These are phyloP conservation scores for Bombycilla garrulus DNA, from an alignment of 2,113 vertebrate genomes.

Conservation along the genomic window DNA sequence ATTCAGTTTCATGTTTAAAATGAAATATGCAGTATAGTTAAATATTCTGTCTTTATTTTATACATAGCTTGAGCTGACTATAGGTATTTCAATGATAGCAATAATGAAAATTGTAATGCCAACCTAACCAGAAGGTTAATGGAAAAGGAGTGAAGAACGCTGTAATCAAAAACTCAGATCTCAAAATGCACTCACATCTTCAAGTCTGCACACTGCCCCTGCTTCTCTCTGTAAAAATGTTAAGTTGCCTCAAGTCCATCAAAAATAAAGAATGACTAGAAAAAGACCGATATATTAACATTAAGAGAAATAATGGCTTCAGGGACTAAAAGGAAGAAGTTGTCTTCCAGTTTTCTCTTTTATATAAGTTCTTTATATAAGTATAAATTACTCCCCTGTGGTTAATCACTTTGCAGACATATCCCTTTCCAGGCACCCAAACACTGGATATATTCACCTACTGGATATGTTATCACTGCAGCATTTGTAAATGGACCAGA, in stretches of 20 bases:
- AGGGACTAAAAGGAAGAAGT: neutral
- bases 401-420: constrained; percentile 3
- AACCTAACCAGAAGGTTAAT: constrained; percentile 69
- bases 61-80: neutral
- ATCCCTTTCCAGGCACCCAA: neutral
- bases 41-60: neutral
- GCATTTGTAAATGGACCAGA: neutral
- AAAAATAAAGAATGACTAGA: neutral
- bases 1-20: constrained; percentile 21
- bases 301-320: neutral
- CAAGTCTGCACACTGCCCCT: constrained; percentile 26
- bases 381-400: neutral
- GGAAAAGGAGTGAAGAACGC: constrained; percentile 28
- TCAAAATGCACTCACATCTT: constrained; percentile 10
- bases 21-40: neutral
- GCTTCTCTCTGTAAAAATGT: neutral
- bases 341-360: neutral
- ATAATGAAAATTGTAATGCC: constrained; percentile 58
- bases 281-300: neutral
- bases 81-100: neutral
- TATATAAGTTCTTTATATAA: neutral
- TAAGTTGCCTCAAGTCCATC: neutral
- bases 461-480: neutral
- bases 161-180: constrained; percentile 63
- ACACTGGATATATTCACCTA: neutral